Evolutionary conservation across 2,797 vertebrate genomes (phyloP).

Genomic region (Tenualosa ilisha): DNA sequence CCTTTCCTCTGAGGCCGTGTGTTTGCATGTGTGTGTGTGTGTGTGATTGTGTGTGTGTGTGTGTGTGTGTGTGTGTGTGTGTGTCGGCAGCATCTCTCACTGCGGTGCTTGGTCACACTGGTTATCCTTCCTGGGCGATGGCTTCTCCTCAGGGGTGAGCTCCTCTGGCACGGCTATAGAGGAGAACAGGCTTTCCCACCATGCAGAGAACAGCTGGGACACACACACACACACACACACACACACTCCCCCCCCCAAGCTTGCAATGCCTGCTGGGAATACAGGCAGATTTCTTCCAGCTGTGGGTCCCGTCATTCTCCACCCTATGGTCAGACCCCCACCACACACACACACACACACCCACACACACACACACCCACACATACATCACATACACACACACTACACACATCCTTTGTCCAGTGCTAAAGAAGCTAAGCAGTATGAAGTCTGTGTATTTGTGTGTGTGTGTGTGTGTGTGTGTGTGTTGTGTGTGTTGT

Average conservation of each 20-base stretch:
- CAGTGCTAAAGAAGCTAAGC: too few species aligned
- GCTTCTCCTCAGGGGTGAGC: constrained; percentile 29
- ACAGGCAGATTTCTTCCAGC: constrained; percentile 57
- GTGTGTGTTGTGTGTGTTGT: too few species aligned
- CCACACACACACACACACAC: not conserved
- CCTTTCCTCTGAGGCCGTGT: too few species aligned
- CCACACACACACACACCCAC: not conserved
- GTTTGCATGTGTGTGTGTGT: not conserved
- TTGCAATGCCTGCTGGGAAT: constrained; percentile 50
- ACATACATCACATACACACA: too few species aligned
- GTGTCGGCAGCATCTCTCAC: not conserved
- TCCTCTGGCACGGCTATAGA: constrained; percentile 48
- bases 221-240: not conserved
- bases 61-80: too few species aligned
- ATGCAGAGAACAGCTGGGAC: constrained; percentile 55
- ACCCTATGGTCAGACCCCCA: constrained; percentile 35
- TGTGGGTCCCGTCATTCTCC: constrained; percentile 48
- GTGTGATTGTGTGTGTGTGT: not conserved
- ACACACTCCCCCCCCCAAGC: constrained; percentile 41
- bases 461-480: too few species aligned
- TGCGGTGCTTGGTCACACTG: constrained; percentile 27
- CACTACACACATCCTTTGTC: too few species aligned
- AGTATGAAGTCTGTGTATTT: not conserved
- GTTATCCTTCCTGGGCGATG: constrained; percentile 48
- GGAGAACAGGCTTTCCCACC: constrained; percentile 55